Percentiles rank a stretch among this genome's conserved stretches.
Conservation (phyloP, 2,797 vertebrate genomes). For the Neoniphon sammara region DNA sequence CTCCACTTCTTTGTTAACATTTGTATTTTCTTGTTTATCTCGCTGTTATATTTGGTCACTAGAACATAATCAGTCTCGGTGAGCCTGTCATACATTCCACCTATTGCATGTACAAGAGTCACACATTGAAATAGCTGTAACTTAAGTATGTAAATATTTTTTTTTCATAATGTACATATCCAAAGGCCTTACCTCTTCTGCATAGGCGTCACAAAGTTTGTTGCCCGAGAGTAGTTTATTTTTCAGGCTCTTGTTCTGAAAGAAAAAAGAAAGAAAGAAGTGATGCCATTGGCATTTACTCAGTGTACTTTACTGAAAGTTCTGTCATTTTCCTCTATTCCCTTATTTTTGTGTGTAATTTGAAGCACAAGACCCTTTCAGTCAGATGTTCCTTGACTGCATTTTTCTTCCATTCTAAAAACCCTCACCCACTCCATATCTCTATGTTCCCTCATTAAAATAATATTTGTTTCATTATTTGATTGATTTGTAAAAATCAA, state of each 20-base stretch:
- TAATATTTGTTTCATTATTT: too few species aligned
- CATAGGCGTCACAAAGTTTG: conserved; percentile 95
- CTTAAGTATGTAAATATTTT: conserved; percentile 15
- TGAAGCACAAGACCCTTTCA: too few species aligned
- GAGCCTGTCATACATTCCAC: background rate
- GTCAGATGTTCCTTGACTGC: background rate
- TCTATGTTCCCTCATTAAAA: too few species aligned
- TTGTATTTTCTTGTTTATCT: conserved; percentile 9
- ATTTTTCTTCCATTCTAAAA: background rate
- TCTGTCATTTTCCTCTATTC: background rate
- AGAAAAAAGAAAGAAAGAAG: conserved; percentile 33
- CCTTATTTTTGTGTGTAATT: too few species aligned
- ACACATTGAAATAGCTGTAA: background rate
- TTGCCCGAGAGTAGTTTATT: conserved; percentile 95
- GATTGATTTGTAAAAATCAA: too few species aligned
- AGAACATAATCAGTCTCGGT: background rate
- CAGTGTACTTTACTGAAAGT: background rate
- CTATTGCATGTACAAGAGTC: conserved; percentile 30
- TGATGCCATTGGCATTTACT: conserved; percentile 27
- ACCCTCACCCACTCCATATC: too few species aligned
- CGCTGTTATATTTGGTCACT: conserved; percentile 1
- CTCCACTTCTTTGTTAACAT: background rate
- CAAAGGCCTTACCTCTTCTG: conserved; percentile 90
- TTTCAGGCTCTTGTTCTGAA: conserved; percentile 99
- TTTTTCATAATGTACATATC: conserved; percentile 9